phyloP scores from a whole-genome alignment of 2,888 invertebrate species.

The Acrocera orbiculus region DNA sequence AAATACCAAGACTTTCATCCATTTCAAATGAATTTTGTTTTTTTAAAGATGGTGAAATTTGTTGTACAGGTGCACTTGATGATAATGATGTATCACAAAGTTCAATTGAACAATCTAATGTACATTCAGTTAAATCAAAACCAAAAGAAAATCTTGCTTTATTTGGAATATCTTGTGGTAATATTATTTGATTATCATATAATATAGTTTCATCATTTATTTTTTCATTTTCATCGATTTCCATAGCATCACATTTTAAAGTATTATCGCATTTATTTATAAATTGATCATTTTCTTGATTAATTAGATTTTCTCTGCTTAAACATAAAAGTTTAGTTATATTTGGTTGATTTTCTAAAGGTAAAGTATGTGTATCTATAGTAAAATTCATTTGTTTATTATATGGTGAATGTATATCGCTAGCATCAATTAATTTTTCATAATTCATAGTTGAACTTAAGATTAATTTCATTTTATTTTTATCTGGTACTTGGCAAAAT shows the following conservation, averaged over 20 bases:
- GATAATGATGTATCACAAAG: constrained; percentile 27
- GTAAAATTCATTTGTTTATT: constrained; percentile 22
- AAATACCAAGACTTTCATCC: constrained; percentile 69
- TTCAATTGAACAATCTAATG: constrained; percentile 29
- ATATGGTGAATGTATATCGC: constrained; percentile 17
- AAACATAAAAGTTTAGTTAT: constrained; percentile 22
- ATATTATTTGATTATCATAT: constrained; percentile 6
- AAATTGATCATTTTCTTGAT: neutral
- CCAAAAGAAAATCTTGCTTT: constrained; percentile 28
- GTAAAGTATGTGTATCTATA: constrained; percentile 19
- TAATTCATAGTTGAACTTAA: constrained; percentile 26
- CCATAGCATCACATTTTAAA: constrained; percentile 14
- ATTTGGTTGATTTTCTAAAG: constrained; percentile 14
- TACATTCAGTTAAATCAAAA: constrained; percentile 26
- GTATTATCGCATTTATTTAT: neutral
- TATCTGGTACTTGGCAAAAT: too few species aligned
- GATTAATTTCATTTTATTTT: constrained; percentile 23
- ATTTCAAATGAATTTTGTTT: constrained; percentile 66
- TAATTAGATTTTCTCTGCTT: constrained; percentile 15
- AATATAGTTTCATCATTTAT: constrained; percentile 9
- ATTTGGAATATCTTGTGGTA: constrained; percentile 9
- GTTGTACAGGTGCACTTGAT: constrained; percentile 16
- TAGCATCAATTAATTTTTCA: constrained; percentile 22
- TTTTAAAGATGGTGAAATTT: constrained; percentile 16
- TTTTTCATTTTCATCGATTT: constrained; percentile 15